A percentile compares a stretch with the other conserved stretches of the same genome.
These are phyloP conservation scores for Pangasius krempfi DNA, from an alignment of 2,797 vertebrate genomes.

Conservation along the genomic window DNA sequence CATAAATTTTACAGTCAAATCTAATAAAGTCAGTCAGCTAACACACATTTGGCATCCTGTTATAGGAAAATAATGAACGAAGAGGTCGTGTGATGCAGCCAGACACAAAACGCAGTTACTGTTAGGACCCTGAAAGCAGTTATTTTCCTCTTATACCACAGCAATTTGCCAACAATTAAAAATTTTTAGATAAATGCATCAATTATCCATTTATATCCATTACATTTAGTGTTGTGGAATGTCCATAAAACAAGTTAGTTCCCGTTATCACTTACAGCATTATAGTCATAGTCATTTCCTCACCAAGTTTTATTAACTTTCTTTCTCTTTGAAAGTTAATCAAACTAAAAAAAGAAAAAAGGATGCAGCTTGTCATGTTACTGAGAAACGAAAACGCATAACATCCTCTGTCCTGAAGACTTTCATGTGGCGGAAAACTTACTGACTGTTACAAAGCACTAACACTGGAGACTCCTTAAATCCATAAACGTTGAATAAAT, in stretches of 20 bases:
- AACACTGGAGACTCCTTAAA: not conserved
- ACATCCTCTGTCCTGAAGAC: not conserved
- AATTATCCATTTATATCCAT: not conserved
- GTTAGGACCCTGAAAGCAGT: not conserved
- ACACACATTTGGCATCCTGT: not conserved
- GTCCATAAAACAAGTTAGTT: not conserved
- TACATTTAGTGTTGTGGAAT: not conserved
- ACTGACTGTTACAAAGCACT: not conserved
- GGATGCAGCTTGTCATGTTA: not conserved
- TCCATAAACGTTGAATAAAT: not conserved
- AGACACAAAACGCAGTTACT: not conserved
- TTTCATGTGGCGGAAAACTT: not conserved
- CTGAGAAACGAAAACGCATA: not conserved
- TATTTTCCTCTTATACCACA: not conserved
- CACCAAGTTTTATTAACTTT: not conserved
- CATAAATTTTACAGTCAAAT: slow-evolving; percentile 5
- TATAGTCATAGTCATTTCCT: not conserved
- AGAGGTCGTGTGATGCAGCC: not conserved
- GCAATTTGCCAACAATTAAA: not conserved
- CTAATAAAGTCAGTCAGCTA: not conserved
- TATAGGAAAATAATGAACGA: not conserved
- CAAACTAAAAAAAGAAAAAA: not conserved
- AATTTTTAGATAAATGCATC: not conserved
- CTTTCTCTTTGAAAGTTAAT: not conserved
- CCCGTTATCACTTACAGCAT: not conserved